phyloP scores from a whole-genome alignment of 2,797 vertebrate genomes.

The Liparis tanakae region DNA sequence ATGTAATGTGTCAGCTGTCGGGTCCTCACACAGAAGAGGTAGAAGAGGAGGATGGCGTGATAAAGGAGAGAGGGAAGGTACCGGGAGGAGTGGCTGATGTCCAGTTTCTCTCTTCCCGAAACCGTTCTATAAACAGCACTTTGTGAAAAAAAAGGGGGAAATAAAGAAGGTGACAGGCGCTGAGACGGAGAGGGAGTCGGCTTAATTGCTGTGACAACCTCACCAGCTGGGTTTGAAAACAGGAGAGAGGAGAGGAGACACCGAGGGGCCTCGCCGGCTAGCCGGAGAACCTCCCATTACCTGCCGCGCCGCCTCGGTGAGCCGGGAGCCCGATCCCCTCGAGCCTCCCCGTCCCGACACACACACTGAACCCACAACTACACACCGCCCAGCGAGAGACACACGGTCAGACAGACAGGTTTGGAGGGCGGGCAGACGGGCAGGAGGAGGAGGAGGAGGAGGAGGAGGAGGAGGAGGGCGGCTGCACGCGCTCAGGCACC shows the following conservation, averaged over 20 bases:
- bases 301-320: slow-evolving; percentile 45
- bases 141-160: slow-evolving; percentile 14
- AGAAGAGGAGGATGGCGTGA: slow-evolving; percentile 26
- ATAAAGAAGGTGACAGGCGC: slow-evolving; percentile 34
- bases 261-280: slow-evolving; percentile 51
- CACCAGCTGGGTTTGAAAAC: slow-evolving; percentile 33
- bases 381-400: slow-evolving; percentile 22
- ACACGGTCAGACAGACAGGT: slow-evolving; percentile 44
- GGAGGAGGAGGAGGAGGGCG: slow-evolving; percentile 49
- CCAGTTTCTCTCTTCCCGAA: slow-evolving; percentile 37
- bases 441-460: slow-evolving; percentile 51
- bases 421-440: slow-evolving; percentile 19
- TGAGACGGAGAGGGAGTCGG: slow-evolving; percentile 27
- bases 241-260: slow-evolving; percentile 14
- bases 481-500: slow-evolving; percentile 63
- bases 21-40: slow-evolving; percentile 34
- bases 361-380: slow-evolving; percentile 36
- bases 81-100: slow-evolving; percentile 25
- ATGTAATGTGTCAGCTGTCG: slow-evolving; percentile 43
- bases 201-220: slow-evolving; percentile 59
- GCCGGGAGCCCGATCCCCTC: slow-evolving; percentile 50
- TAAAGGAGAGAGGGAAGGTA: slow-evolving; percentile 4
- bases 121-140: slow-evolving; percentile 7
- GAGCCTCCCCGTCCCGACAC: slow-evolving; percentile 23
- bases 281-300: slow-evolving; percentile 64